Evolutionary conservation across 2,888 invertebrate genomes (phyloP).

Genomic region (Nephrotoma guestfalica): DNA sequence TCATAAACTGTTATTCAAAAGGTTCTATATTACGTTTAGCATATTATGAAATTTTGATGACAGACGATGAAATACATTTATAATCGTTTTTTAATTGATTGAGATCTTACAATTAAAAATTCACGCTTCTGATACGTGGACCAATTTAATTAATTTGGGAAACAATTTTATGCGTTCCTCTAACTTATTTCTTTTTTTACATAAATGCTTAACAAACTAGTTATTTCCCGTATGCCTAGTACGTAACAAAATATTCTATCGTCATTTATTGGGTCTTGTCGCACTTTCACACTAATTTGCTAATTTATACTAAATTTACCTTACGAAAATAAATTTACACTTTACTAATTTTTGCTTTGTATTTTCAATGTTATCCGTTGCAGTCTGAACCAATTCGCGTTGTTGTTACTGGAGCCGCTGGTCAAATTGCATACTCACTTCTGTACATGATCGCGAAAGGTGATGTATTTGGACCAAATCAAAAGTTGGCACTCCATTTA

Average conservation of each 20-base stretch:
- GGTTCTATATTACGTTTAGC: background rate
- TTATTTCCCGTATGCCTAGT: no score
- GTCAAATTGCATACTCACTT: slow-evolving; percentile 96
- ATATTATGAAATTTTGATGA: background rate
- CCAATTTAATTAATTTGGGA: background rate
- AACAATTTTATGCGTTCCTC: no score
- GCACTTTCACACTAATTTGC: background rate
- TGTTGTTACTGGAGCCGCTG: slow-evolving; percentile 96
- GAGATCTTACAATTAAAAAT: background rate
- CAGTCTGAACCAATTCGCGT: slow-evolving; percentile 79
- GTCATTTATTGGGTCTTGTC: background rate
- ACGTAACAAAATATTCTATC: no score
- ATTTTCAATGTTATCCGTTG: background rate
- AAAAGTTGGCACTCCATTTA: slow-evolving; percentile 75
- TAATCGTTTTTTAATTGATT: background rate
- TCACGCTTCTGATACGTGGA: background rate
- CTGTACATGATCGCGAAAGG: slow-evolving; percentile 91
- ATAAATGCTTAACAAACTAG: no score
- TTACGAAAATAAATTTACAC: background rate
- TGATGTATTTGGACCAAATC: slow-evolving; percentile 82
- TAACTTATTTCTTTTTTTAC: no score
- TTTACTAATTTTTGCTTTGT: background rate
- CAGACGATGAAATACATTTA: background rate
- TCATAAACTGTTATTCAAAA: no score
- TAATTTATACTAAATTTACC: no score